Evolutionary conservation across 1,140 invertebrate genomes (phyloP).

Genomic region (Centruroides sculpturatus): DNA sequence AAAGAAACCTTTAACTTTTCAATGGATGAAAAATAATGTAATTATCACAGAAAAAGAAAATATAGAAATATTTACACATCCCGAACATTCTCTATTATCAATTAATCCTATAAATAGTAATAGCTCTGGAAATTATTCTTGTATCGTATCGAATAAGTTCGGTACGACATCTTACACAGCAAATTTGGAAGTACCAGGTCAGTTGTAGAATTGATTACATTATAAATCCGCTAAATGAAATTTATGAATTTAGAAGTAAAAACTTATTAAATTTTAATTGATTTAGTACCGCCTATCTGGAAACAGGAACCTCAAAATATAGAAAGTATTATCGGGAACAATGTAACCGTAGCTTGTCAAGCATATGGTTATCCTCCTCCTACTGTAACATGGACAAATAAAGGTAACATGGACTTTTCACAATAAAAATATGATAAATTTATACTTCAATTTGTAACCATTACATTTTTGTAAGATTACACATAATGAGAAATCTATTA

Average conservation of each 20-base stretch:
- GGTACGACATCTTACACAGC: neutral
- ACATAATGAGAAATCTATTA: too few species aligned
- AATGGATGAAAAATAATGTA: constrained; percentile 11
- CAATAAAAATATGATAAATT: too few species aligned
- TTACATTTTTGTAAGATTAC: too few species aligned
- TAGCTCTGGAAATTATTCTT: neutral
- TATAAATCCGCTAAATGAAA: too few species aligned
- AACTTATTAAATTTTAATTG: too few species aligned
- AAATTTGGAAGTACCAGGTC: neutral
- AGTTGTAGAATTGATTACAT: neutral
- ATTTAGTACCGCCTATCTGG: too few species aligned
- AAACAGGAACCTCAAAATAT: too few species aligned
- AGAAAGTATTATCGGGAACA: neutral
- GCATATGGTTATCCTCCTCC: constrained; percentile 3
- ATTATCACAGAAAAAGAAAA: neutral
- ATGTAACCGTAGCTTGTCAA: neutral
- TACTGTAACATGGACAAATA: neutral
- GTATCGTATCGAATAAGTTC: neutral
- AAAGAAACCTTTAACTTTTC: constrained; percentile 4
- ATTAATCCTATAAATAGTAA: neutral
- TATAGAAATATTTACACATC: neutral
- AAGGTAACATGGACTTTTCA: too few species aligned
- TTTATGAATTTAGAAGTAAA: too few species aligned
- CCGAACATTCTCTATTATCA: neutral
- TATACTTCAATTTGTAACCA: too few species aligned